Evolutionary conservation across 2,888 invertebrate genomes (phyloP).

Genomic region (Alcis repandata): DNA sequence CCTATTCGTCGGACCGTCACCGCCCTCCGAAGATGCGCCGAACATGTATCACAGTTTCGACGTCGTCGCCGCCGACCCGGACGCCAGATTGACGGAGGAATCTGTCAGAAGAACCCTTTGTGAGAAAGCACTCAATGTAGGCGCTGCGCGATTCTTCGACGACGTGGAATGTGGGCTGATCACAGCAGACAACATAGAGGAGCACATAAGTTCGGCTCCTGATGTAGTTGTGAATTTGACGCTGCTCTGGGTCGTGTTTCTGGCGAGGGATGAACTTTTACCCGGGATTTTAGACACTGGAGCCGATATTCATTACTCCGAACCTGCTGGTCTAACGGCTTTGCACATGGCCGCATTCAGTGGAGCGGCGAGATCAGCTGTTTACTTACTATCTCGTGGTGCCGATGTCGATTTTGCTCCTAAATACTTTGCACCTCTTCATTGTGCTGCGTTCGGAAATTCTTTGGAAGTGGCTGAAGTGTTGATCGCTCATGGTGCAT

Average conservation of each 20-base stretch:
- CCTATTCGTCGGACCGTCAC: conserved; percentile 92
- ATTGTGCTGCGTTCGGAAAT: conserved; percentile 96
- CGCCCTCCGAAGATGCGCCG: conserved; percentile 92
- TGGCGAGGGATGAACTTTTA: conserved; percentile 90
- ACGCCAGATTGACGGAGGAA: conserved; percentile 90
- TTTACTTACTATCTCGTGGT: conserved; percentile 89
- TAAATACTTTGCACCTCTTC: conserved; percentile 93
- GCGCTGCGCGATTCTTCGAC: conserved; percentile 90
- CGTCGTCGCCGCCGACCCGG: conserved; percentile 89
- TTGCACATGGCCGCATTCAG: conserved; percentile 92
- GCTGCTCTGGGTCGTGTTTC: conserved; percentile 91
- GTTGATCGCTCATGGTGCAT: conserved; percentile 90
- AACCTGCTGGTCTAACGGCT: conserved; percentile 91
- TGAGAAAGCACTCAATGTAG: conserved; percentile 89
- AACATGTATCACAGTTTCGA: conserved; percentile 93
- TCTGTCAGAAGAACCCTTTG: conserved; percentile 89
- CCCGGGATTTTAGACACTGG: conserved; percentile 89
- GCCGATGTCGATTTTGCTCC: conserved; percentile 90
- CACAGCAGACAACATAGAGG: conserved; percentile 86
- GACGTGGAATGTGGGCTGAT: conserved; percentile 91
- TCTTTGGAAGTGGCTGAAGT: conserved; percentile 92
- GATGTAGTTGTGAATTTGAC: conserved; percentile 90
- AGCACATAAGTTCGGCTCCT: conserved; percentile 87
- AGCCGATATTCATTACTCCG: conserved; percentile 90
- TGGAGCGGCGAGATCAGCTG: conserved; percentile 90